phyloP scores from a whole-genome alignment of 2,797 vertebrate genomes.

The Columba guinea region DNA sequence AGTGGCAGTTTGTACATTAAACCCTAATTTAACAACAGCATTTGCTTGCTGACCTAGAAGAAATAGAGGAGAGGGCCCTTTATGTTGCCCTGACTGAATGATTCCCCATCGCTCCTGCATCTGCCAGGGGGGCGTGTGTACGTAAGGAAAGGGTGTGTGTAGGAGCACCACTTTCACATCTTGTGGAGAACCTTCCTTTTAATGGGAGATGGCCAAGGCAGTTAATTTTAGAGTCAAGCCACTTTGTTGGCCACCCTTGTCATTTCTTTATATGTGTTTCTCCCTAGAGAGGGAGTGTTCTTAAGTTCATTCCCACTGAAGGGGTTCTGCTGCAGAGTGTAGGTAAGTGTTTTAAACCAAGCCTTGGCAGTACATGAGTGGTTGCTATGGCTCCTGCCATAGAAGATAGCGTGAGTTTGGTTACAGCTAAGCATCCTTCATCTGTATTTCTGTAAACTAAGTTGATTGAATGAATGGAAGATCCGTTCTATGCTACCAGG shows the following conservation, averaged over 20 bases:
- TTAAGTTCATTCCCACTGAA: neutral
- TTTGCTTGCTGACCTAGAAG: conserved; percentile 7
- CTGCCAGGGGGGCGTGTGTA: neutral
- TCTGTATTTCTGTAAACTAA: neutral
- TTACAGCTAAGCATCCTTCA: neutral
- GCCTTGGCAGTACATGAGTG: neutral
- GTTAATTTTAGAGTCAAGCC: neutral
- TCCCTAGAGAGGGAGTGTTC: neutral
- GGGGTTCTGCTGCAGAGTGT: neutral
- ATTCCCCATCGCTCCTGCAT: neutral
- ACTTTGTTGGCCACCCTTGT: neutral
- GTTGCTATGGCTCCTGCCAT: neutral
- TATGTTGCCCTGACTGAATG: neutral
- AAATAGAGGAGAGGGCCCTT: neutral
- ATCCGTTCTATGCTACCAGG: neutral
- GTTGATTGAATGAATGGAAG: neutral
- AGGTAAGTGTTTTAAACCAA: neutral
- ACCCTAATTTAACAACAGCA: neutral
- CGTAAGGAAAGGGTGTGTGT: neutral
- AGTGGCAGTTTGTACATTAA: neutral
- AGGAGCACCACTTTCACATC: neutral
- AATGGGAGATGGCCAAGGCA: neutral
- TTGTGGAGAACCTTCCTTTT: neutral
- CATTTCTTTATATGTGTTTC: neutral
- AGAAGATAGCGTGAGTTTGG: neutral